These are phyloP conservation scores for Phaenicophaeus curvirostris DNA, from an alignment of 2,797 vertebrate species.

Conservation along the genomic window DNA sequence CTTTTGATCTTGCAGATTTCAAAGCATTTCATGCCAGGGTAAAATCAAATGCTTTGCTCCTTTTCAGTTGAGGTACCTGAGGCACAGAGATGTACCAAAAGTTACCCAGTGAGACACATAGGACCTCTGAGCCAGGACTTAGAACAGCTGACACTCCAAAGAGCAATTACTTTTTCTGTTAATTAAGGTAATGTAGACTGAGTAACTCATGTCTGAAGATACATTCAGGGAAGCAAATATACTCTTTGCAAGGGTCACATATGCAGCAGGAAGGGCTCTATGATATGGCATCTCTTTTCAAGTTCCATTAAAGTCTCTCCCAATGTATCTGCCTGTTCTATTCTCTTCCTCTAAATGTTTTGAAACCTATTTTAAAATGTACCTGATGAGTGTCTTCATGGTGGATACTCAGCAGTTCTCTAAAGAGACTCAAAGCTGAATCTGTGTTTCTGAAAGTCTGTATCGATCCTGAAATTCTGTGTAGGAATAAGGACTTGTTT, in stretches of 20 bases:
- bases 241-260: neutral
- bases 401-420: neutral
- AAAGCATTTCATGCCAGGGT: neutral
- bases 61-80: neutral
- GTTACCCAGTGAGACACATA: neutral
- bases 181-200: accelerated
- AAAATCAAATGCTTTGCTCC: neutral
- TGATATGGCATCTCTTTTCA: neutral
- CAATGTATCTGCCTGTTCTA: neutral
- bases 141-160: neutral
- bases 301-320: neutral
- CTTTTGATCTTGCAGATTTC: neutral
- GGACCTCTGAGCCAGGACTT: neutral
- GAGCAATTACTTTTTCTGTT: neutral
- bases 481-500: neutral
- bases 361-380: neutral
- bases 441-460: neutral
- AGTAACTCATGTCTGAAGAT: neutral
- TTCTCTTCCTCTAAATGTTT: neutral
- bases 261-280: neutral
- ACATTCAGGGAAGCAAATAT: neutral
- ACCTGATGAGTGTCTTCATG: neutral
- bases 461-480: neutral
- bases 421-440: neutral
- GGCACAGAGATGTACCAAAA: neutral